Base-by-base conservation (phyloP, 2,113 vertebrate species). In the Ictalurus punctatus region DNA sequence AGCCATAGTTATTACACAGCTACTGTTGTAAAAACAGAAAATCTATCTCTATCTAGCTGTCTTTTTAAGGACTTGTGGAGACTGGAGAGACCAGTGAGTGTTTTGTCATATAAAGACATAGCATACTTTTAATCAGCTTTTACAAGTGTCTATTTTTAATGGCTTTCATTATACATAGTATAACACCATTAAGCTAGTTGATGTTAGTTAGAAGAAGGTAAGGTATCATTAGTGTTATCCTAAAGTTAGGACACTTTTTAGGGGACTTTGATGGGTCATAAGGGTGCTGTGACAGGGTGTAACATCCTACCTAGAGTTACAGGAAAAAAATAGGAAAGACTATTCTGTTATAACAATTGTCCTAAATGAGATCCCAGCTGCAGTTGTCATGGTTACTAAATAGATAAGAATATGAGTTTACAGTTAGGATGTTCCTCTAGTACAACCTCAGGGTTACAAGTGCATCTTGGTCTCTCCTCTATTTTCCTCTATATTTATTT, bases 341-440 rank as follows among this genome's bases (percentile, higher is more conserved):
- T 37, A 21, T 59, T 23, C 27, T 71, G 30, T 71, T 9, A 44
- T 12, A 61, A 23, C 21, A 23, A 61, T 61, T 34, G 13, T 71
- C 30, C 14, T 71, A 74, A 74, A 37, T 74, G 34, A 40, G n/a
- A 74, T 74, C 37, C 37, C 19, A 40, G 21, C 30, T 21, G 17
- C 71, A 40, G 71, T 74, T 74, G 71, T 74, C 71, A 74, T 74
- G 34, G 71, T 74, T 40, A 74, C 71, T 34, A 81, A 56, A 56
- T 58, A 30, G 27, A 44, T 44, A 44, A 44, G 40, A 44, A 44
- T 44, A 44, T 44, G 40, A 44, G 4, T 44, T 44, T 44, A 44
- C 40, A 44, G 40, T 44, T 44, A 44, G 40, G 40, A 44, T 44
- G 40, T 30, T 56, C 30, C 52, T 58, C 6, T 81, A 58, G 6